Evolutionary conservation across 1,140 invertebrate genomes (phyloP).

Genomic region (Lamellibrachia luymesi): DNA sequence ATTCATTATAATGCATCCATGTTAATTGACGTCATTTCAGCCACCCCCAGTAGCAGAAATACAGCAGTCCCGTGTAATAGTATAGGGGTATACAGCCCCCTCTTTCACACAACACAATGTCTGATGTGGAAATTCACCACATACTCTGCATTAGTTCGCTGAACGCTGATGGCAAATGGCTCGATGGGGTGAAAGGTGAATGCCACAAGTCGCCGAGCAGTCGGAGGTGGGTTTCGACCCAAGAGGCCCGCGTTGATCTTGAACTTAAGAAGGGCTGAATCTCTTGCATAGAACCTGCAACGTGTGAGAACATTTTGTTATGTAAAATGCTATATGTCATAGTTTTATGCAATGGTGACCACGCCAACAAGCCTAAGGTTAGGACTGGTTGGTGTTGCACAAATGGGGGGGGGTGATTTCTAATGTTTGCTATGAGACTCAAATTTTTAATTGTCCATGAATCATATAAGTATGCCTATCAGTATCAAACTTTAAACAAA

Average conservation of each 20-base stretch:
- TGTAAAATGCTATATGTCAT: background rate
- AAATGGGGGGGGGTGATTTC: no score
- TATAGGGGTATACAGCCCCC: background rate
- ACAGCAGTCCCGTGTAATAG: background rate
- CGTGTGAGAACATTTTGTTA: background rate
- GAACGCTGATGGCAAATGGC: constrained; percentile 94
- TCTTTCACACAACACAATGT: constrained; percentile 26
- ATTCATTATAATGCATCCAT: background rate
- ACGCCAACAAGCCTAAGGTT: no score
- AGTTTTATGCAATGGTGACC: no score
- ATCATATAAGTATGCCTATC: background rate
- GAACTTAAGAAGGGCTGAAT: constrained; percentile 86
- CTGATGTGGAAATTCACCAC: constrained; percentile 90
- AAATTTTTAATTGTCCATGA: background rate
- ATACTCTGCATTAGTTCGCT: constrained; percentile 92
- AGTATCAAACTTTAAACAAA: background rate
- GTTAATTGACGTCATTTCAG: background rate
- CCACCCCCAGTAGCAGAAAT: background rate
- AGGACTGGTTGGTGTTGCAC: no score
- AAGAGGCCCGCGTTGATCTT: constrained; percentile 78
- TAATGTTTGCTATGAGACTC: background rate
- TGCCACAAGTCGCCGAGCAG: constrained; percentile 80
- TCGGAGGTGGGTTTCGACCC: constrained; percentile 62
- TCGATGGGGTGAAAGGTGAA: constrained; percentile 97
- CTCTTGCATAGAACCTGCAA: constrained; percentile 82